Evolutionary conservation across 2,888 invertebrate species (phyloP).

Genomic region (Labia minor): DNA sequence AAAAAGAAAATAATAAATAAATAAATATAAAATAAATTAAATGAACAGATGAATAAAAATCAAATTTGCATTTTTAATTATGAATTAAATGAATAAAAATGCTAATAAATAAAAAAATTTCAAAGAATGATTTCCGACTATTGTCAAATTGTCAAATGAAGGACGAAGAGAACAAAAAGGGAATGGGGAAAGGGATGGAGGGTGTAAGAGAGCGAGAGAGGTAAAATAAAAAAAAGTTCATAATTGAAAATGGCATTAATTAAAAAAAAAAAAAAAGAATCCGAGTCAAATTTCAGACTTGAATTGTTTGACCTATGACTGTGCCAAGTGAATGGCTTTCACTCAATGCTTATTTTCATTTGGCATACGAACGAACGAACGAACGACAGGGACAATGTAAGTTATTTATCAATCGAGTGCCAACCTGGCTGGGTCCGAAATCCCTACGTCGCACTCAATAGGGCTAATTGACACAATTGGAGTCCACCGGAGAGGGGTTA

Average conservation of each 20-base stretch:
- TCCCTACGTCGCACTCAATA: background rate
- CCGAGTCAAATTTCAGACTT: constrained; percentile 7
- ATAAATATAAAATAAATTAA: too few species aligned
- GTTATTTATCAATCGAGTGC: constrained; percentile 13
- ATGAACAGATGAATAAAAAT: too few species aligned
- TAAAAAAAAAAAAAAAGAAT: background rate
- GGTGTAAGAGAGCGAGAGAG: background rate
- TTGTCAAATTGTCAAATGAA: background rate
- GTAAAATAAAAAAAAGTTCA: background rate
- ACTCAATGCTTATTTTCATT: background rate
- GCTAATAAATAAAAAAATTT: background rate
- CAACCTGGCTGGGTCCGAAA: background rate
- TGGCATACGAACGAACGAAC: background rate
- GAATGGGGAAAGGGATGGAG: too few species aligned
- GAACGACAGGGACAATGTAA: background rate
- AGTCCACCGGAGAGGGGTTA: background rate
- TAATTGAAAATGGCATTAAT: constrained; percentile 13
- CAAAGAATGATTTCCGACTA: constrained; percentile 7
- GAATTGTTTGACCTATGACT: constrained; percentile 13
- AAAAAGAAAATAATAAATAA: too few species aligned
- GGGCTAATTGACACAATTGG: constrained; percentile 13
- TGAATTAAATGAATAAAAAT: background rate
- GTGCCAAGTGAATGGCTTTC: background rate
- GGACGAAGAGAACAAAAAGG: too few species aligned
- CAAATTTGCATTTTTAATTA: constrained; percentile 5